phyloP scores from a whole-genome alignment of 2,113 vertebrate genomes.

The Alethe castanea region DNA sequence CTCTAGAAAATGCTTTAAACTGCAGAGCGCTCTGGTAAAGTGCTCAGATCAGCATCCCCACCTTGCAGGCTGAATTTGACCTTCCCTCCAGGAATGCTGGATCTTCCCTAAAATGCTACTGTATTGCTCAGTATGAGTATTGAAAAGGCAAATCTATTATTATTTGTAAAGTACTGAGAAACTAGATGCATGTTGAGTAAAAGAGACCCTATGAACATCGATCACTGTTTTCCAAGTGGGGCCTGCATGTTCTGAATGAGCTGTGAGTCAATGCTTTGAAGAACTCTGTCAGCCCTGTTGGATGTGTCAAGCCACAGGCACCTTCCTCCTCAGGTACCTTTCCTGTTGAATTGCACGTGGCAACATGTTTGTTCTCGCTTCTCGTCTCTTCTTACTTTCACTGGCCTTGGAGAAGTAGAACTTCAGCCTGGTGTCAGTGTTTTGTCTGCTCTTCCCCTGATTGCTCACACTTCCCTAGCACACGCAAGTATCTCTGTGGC shows the following conservation, averaged over 20 bases:
- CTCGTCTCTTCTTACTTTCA: background rate
- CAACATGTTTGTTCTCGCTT: background rate
- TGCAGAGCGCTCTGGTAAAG: background rate
- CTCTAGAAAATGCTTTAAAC: background rate
- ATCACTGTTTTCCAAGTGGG: background rate
- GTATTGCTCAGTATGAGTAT: background rate
- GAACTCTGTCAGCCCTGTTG: background rate
- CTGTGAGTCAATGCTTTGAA: background rate
- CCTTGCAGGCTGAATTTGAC: background rate
- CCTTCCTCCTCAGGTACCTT: background rate
- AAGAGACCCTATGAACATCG: background rate
- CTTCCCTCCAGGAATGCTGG: background rate
- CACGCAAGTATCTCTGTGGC: background rate
- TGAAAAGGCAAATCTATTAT: background rate
- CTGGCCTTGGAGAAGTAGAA: background rate
- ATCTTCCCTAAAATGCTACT: background rate
- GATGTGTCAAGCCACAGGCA: background rate
- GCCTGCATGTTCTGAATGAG: background rate
- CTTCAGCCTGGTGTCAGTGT: background rate
- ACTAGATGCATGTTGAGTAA: background rate
- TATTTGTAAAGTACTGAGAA: background rate
- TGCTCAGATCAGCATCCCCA: background rate
- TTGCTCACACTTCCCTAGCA: background rate
- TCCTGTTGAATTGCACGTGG: background rate
- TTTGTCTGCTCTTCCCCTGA: background rate